Evolutionary conservation across 1,140 invertebrate genomes (phyloP), one percentile per base, ranked within the genome.

Genomic region (Limonius californicus): DNA sequence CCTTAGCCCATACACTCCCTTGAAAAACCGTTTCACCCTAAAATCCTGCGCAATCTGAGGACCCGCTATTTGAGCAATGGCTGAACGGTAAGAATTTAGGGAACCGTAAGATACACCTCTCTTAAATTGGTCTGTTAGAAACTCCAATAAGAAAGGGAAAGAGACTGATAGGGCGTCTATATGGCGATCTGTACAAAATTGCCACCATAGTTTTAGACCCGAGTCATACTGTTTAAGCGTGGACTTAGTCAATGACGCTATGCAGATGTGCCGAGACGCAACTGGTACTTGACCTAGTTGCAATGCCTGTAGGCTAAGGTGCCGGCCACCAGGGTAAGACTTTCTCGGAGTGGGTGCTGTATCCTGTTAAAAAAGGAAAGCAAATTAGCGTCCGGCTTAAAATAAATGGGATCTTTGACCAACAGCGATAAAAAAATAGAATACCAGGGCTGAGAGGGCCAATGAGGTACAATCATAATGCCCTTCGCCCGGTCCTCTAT

Each of bases 1-100:
- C 32, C 65, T 61, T 23, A 67, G 18, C 12, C 15, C 53, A 42
- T 63, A 65, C 1, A 67, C 62, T 7, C 71, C 70, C 59, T 71
- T 72, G n/a, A 55, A 72, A 67, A 45, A 45, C 42, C 12, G 4
- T 45, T 45, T 45, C 2, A 45, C n/a, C 14, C n/a, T n/a, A n/a
- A n/a, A n/a, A 45, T 45, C 6, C 42, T 18, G 16, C 4, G 42
- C 16, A 45, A 45, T 45, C 4, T 45, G 4, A 45, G 16, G 42
- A 2, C n/a, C 4, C 4, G 12, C 16, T 27, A 27, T 4, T 27
- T 4, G 23, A 4, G 23, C 23, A 27, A 27, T 27, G 9, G 3
- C 42, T 3, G 42, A n/a, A 15, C 42, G 42, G 14, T 45, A 18
- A 18, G 42, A 45, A 45, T 45, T 45, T n/a, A 45, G 16, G 2